Base-by-base conservation (phyloP, 2,113 vertebrate species). In the Hippocampus comes region DNA sequence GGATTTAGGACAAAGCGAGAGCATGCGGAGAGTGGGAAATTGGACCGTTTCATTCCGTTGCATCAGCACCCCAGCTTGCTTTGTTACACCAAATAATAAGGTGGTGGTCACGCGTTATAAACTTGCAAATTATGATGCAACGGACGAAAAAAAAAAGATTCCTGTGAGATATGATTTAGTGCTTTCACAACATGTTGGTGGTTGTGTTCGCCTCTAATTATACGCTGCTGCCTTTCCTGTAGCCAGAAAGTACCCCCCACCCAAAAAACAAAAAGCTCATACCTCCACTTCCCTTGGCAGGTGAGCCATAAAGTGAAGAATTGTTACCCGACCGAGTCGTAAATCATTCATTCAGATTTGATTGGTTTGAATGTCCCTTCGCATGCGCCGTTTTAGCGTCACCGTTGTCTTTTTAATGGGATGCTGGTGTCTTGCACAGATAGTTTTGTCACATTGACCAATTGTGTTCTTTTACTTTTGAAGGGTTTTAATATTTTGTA, bases 41-140 rank as follows among this genome's bases (percentile, higher is more conserved):
- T 65, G 30, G 51, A 18, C 10, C 6, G 49, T 87, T 89, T 69
- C 83, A 38, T 69, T 72, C 20, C 77, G 42, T 89, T 89, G 84
- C 86, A 86, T 89, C 84, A 89, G 68, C 34, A 2, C 27, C 59
- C 63, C 79, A 88, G 63, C 46, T 1, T 23, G 61, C 63, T 23
- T 30, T 23, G 76, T 77, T 78, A 68, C 64, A 74, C 48, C 42
- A 72, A 78, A 85, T 72, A 86, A 80, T 61, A 80, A 81, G 65
- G 41, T 9, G 5, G 10, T 72, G 76, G 75, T 81, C 76, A 74
- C 74, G 76, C 63, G 67, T 76, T 67, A 75, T 30, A 56, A 77
- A 76, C 53, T 71, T 65, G 41, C 42, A 46, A 46, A 46, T 66
- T 66, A n/a, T 66, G 41, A 66, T 25, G 63, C 42, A 66, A 66